Conservation (phyloP, 2,113 vertebrate species). For the Procavia capensis region DNA sequence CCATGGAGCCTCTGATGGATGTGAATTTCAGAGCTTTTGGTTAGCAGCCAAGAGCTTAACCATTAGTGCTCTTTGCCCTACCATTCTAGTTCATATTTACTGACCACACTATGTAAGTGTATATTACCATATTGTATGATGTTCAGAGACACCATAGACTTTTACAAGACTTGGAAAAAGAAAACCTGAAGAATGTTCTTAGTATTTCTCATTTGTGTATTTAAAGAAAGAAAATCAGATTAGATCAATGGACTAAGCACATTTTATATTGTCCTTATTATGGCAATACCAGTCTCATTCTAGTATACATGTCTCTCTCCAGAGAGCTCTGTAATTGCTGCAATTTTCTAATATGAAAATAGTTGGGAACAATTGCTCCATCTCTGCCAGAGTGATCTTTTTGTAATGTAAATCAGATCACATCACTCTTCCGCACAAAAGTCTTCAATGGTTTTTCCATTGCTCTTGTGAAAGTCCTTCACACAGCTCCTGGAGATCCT, state of each 20-base stretch:
- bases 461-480: too few relatives aligned
- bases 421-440: background rate
- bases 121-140: background rate
- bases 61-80: background rate
- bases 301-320: too few relatives aligned
- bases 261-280: background rate
- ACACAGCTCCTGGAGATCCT: too few relatives aligned
- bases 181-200: background rate
- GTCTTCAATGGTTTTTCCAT: background rate
- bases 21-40: background rate
- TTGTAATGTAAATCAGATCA: background rate
- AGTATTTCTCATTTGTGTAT: background rate
- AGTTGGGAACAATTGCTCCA: background rate
- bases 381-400: background rate
- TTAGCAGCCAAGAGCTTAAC: background rate
- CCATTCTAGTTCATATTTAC: background rate
- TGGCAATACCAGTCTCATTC: background rate
- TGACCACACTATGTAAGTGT: background rate
- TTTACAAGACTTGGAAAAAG: background rate
- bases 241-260: background rate
- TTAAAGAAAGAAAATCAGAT: background rate
- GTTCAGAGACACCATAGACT: background rate
- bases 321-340: background rate
- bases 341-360: background rate
- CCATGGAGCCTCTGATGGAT: background rate